Percentiles rank a stretch among this genome's conserved stretches.
Conservation (phyloP, 2,113 vertebrate species). For the Noturus placidus region DNA sequence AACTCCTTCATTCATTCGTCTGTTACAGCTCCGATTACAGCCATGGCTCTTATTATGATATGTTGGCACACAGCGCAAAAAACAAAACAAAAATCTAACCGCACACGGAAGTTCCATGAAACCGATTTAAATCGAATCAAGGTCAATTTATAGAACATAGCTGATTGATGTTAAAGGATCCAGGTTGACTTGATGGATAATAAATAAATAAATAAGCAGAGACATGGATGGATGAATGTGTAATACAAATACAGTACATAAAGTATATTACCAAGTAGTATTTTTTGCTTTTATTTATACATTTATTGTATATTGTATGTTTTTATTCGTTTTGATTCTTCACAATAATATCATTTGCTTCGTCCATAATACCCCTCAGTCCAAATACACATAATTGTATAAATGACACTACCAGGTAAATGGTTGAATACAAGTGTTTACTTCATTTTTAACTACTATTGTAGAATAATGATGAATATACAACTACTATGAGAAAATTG, state of each 20-base stretch:
- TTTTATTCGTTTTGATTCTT: background rate
- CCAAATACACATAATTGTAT: background rate
- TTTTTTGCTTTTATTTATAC: background rate
- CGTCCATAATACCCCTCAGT: background rate
- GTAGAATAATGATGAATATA: background rate
- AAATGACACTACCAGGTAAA: background rate
- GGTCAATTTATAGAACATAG: background rate
- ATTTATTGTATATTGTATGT: background rate
- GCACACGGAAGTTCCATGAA: background rate
- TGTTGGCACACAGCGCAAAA: slow-evolving; percentile 9
- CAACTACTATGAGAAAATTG: background rate
- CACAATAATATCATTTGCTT: background rate
- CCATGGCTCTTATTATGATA: background rate
- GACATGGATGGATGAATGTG: background rate
- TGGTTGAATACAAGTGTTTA: background rate
- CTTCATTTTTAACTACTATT: background rate
- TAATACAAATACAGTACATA: background rate
- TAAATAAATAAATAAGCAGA: background rate
- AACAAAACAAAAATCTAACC: too few relatives aligned
- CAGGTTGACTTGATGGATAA: background rate
- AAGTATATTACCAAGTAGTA: background rate
- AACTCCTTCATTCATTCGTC: slow-evolving; percentile 21
- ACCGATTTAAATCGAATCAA: slow-evolving; percentile 14
- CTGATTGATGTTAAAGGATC: background rate
- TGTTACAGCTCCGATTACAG: background rate